Conservation (phyloP, 1,140 invertebrate species). For the Lycorma delicatula region DNA sequence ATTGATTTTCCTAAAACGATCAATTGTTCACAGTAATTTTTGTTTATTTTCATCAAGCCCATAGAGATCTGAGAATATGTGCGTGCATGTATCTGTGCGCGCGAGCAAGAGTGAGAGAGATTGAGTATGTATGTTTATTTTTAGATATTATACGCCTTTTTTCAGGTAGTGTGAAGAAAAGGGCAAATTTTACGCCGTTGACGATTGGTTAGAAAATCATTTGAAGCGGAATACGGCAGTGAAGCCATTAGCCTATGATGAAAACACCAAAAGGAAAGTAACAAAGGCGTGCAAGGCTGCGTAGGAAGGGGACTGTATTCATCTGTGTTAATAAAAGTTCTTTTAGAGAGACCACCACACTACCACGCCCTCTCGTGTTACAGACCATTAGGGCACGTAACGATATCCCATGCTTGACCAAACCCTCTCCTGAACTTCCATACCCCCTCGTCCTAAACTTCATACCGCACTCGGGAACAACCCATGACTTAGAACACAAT, state of each 20-base stretch:
- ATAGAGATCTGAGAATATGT: no score
- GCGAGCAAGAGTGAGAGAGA: no score
- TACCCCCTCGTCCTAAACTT: neutral
- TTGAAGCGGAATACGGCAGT: neutral
- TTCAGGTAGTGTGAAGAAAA: neutral
- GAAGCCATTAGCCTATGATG: neutral
- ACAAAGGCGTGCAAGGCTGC: neutral
- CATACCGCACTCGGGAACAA: no score
- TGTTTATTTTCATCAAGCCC: no score
- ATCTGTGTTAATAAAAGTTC: slow-evolving; percentile 5
- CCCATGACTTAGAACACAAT: slow-evolving; percentile 5
- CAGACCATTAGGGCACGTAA: neutral
- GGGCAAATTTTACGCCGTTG: no score
- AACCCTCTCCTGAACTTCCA: neutral
- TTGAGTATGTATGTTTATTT: no score
- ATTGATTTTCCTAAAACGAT: no score
- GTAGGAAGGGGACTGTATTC: no score
- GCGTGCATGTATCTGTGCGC: no score
- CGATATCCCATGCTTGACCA: neutral
- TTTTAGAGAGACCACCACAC: neutral
- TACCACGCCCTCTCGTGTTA: slow-evolving; percentile 4
- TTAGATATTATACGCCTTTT: no score
- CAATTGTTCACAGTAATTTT: no score
- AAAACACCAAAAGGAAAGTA: neutral
- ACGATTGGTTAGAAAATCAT: neutral